These are phyloP conservation scores for Gavia stellata DNA, from an alignment of 2,113 vertebrate species.

Conservation along the genomic window DNA sequence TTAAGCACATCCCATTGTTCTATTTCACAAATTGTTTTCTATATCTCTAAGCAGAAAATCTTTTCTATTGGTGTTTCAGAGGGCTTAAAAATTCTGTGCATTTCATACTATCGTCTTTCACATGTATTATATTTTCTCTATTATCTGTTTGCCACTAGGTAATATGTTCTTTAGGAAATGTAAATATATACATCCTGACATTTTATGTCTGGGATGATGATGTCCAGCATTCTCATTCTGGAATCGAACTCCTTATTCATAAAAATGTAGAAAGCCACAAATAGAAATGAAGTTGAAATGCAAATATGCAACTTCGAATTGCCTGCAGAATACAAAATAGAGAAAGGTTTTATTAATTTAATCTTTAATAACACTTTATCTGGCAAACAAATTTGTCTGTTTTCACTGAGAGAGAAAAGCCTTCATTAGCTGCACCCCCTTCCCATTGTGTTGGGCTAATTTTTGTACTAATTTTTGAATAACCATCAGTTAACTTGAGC, in stretches of 20 bases:
- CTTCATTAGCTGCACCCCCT: neutral
- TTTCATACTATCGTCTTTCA: neutral
- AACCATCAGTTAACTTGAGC: neutral
- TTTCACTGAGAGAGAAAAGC: neutral
- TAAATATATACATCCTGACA: neutral
- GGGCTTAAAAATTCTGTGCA: neutral
- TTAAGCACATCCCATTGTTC: neutral
- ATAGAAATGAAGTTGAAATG: neutral
- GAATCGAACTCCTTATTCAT: neutral
- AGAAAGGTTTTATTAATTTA: neutral
- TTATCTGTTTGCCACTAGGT: neutral
- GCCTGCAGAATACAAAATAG: neutral
- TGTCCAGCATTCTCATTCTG: neutral
- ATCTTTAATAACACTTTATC: neutral
- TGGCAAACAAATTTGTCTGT: neutral
- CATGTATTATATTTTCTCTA: neutral
- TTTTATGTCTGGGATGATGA: neutral
- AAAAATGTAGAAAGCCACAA: neutral
- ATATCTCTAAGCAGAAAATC: neutral
- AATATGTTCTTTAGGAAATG: neutral
- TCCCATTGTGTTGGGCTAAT: neutral
- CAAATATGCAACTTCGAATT: neutral
- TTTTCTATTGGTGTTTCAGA: neutral
- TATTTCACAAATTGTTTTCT: constrained; percentile 33
- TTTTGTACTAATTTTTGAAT: neutral